Evolutionary conservation across 2,888 invertebrate species (phyloP), one percentile per base, ranked within the genome.

Genomic region (Protophormia terraenovae): DNA sequence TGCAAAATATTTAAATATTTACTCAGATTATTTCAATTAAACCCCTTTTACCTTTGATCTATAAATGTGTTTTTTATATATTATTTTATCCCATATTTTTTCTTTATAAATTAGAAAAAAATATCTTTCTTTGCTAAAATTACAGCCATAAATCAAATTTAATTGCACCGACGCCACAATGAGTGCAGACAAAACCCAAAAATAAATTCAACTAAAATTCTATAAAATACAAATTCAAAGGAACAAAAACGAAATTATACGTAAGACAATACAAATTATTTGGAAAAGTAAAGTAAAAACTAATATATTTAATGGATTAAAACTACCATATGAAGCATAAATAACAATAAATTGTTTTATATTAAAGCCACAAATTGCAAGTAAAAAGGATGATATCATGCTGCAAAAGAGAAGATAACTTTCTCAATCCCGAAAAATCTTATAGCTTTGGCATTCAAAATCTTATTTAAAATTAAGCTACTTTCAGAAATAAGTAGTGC

Each of bases 121-220:
- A 41, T n/a, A 14, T 1, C 41, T 12, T n/a, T 14, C 47, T 8
- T 2, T 8, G 47, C 47, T 19, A 47, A 47, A 19, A 47, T 19
- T 47, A 19, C 47, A 19, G 1, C 3, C 27, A 66, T 76, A 76
- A 76, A 76, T 76, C 76, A 76, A 38, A 66, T 24, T 76, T 76
- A 76, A 76, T 76, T 76, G 76, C 76, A 66, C 76, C 76, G 76
- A 66, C 76, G 66, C 76, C 76, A 76, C 38, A 76, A 41, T 8
- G 27, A 24, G 32, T 19, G n/a, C 66, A 12, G 32, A 60, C 60
- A 32, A 32, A n/a, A n/a, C 16, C 19, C 16, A 19, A 19, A 60
- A 60, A 16, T 47, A 47, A 47, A 47, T 47, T 47, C 6, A 47
- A 47, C 8, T 1, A 47, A 47, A 47, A 47, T 2, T 1, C 47